A percentile compares a stretch with the other conserved stretches of the same genome.
These are phyloP conservation scores for Crotalus tigris DNA, from an alignment of 2,113 vertebrate genomes.

Conservation along the genomic window DNA sequence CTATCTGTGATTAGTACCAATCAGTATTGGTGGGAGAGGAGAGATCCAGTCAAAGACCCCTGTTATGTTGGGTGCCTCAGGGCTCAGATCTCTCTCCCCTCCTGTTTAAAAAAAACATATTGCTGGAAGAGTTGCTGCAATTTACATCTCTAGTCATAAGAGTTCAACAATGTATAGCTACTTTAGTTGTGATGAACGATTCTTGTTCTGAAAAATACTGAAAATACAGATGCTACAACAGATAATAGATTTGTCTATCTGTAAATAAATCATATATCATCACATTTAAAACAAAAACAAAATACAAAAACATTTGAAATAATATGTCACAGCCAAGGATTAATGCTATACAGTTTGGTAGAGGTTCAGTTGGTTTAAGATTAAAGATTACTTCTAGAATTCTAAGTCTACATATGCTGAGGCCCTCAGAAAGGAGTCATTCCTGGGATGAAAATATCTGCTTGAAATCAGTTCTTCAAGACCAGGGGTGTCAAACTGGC, in stretches of 20 bases:
- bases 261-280: not conserved
- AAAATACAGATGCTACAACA: not conserved
- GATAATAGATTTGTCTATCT: not conserved
- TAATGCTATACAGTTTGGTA: not conserved
- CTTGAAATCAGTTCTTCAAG: not conserved
- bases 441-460: not conserved
- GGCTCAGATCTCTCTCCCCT: no score
- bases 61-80: no score
- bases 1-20: no score
- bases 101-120: no score
- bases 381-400: not conserved
- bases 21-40: no score
- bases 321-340: not conserved
- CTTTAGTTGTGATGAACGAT: not conserved
- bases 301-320: not conserved
- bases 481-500: no score
- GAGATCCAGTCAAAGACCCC: no score
- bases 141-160: not conserved
- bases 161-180: not conserved
- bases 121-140: not conserved
- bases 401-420: not conserved
- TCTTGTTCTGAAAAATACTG: not conserved
- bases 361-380: not conserved
- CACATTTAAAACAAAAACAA: not conserved
- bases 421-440: not conserved